These are phyloP conservation scores for Neoitamus cyanurus DNA, from an alignment of 2,888 invertebrate species.

Conservation along the genomic window DNA sequence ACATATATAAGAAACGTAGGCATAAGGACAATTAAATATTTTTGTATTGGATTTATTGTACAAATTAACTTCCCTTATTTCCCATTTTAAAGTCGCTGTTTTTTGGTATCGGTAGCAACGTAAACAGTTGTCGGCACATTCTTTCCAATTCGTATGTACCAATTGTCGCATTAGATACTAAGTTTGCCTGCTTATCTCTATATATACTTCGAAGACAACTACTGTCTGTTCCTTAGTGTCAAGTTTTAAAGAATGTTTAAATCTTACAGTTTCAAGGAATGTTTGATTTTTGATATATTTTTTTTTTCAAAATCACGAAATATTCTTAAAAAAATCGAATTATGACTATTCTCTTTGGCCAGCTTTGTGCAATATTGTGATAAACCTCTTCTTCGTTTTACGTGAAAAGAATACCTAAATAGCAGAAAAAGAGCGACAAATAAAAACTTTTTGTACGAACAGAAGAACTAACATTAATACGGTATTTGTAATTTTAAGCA, in stretches of 20 bases:
- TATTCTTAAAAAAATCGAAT: not conserved
- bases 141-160: not conserved
- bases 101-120: not conserved
- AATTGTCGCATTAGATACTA: not conserved
- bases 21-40: constrained; percentile 24
- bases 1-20: not conserved
- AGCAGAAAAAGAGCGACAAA: not conserved
- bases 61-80: not conserved
- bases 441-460: constrained; percentile 12
- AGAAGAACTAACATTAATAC: not conserved
- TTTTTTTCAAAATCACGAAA: not conserved
- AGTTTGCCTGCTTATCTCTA: not conserved
- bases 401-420: not conserved
- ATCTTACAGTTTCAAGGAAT: not conserved
- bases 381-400: constrained; percentile 56
- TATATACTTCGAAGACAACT: not conserved
- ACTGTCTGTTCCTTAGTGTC: not conserved
- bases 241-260: not conserved
- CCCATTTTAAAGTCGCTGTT: not conserved
- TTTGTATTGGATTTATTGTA: constrained; percentile 29
- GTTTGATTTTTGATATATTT: not conserved
- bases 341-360: constrained; percentile 56
- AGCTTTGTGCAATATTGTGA: constrained; percentile 66
- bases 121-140: not conserved
- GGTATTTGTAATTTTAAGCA: not conserved